A percentile compares a stretch with the other conserved stretches of the same genome.
These are phyloP conservation scores for Xylophagus ater DNA, from an alignment of 2,888 invertebrate genomes.

Conservation along the genomic window DNA sequence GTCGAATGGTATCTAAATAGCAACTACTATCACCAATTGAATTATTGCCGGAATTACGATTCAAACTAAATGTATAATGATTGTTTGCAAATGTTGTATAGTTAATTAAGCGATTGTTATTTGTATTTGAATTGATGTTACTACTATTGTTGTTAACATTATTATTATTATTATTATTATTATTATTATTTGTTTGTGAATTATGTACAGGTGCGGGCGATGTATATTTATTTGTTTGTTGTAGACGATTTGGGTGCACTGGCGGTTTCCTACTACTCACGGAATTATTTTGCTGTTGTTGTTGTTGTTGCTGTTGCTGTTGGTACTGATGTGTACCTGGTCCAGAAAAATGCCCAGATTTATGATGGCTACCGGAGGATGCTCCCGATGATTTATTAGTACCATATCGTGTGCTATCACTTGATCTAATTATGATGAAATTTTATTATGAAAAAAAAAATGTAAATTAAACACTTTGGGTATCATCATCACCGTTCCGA, in stretches of 20 bases:
- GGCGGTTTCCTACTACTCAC: conserved; percentile 22
- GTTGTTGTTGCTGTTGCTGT: conserved; percentile 33
- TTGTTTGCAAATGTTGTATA: conserved; percentile 40
- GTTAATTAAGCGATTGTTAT: conserved; percentile 28
- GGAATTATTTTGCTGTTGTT: conserved; percentile 13
- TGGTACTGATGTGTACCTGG: conserved; percentile 30
- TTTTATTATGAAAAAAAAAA: no score
- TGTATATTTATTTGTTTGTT: conserved; percentile 25
- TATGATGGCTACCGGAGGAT: conserved; percentile 38
- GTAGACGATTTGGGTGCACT: conserved; percentile 27
- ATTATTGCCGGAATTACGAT: conserved; percentile 15
- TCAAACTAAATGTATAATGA: conserved; percentile 40
- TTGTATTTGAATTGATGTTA: conserved; percentile 29
- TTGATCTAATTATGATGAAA: conserved; percentile 34
- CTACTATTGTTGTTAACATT: conserved; percentile 25
- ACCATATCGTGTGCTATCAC: conserved; percentile 50
- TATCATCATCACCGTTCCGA: conserved; percentile 53
- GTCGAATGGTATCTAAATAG: conserved; percentile 20
- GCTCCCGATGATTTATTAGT: conserved; percentile 40
- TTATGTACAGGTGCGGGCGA: conserved; percentile 21
- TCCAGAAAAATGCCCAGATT: conserved; percentile 30
- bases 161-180: conserved; percentile 16
- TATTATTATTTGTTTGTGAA: conserved; percentile 15
- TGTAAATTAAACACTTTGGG: no score
- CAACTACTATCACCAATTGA: conserved; percentile 18